These are phyloP conservation scores for Epizoanthus ramosus DNA, from an alignment of 92 coral and sea anemone species.

Conservation along the genomic window DNA sequence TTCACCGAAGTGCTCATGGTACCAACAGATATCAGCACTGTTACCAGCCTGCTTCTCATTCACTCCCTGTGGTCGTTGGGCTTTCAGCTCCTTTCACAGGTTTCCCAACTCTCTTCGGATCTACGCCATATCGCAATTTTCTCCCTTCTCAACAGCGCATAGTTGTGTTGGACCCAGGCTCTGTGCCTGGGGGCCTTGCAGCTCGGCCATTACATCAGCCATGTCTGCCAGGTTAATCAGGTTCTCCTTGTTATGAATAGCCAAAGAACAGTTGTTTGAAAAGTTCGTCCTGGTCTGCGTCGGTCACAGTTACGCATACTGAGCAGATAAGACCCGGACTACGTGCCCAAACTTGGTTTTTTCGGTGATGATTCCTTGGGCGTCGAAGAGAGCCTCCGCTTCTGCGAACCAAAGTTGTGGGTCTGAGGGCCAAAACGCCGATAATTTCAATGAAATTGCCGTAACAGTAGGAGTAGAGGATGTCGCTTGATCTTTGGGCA, in stretches of 20 bases:
- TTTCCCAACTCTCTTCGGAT: constrained; percentile 25
- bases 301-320: constrained; percentile 14
- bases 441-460: no score
- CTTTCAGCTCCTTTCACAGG: constrained; percentile 12
- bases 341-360: constrained; percentile 36
- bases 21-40: constrained; percentile 55
- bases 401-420: no score
- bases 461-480: no score
- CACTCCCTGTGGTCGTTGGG: constrained; percentile 12
- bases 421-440: no score
- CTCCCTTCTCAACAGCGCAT: not conserved
- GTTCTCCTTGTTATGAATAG: constrained; percentile 29
- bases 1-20: constrained; percentile 42
- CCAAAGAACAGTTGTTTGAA: constrained; percentile 31
- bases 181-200: constrained; percentile 20
- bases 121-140: not conserved
- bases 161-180: constrained; percentile 22
- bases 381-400: constrained; percentile 28
- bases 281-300: constrained; percentile 25
- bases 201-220: constrained; percentile 41
- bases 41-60: not conserved
- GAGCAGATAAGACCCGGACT: constrained; percentile 32
- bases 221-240: constrained; percentile 52
- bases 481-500: no score
- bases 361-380: constrained; percentile 27